phyloP scores from a whole-genome alignment of 2,888 invertebrate genomes.

The Polietes domitor region DNA sequence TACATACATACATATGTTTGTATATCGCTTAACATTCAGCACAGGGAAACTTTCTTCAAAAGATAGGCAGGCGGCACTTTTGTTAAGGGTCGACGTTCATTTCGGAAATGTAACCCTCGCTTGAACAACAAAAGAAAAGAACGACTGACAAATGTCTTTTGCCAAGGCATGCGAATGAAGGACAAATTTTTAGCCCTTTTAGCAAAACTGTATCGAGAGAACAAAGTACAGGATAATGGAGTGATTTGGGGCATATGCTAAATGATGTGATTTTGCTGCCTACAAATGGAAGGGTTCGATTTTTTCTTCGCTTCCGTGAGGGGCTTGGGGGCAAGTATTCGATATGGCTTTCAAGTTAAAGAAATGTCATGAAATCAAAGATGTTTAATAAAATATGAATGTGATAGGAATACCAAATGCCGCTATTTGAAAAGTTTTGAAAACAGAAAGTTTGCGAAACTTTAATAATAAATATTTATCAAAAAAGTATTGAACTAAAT shows the following conservation, averaged over 20 bases:
- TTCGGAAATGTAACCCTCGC: constrained; percentile 8
- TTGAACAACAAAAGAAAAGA: constrained; percentile 15
- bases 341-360: not conserved
- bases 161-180: not conserved
- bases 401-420: not conserved
- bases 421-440: not conserved
- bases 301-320: not conserved
- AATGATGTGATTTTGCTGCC: not conserved
- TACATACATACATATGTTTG: not conserved
- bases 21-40: no score
- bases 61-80: no score
- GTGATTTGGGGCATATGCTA: constrained; percentile 9
- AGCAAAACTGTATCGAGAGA: not conserved
- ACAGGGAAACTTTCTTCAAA: not conserved
- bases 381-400: not conserved
- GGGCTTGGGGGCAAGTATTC: not conserved
- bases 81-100: not conserved
- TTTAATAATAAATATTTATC: not conserved
- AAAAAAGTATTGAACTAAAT: no score
- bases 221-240: not conserved
- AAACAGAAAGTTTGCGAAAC: not conserved
- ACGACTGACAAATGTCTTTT: constrained; percentile 8
- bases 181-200: constrained; percentile 4
- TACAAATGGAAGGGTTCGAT: not conserved
- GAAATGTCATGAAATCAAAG: not conserved